Evolutionary conservation across 2,797 vertebrate species (phyloP).

Genomic region (Chrosomus eos): DNA sequence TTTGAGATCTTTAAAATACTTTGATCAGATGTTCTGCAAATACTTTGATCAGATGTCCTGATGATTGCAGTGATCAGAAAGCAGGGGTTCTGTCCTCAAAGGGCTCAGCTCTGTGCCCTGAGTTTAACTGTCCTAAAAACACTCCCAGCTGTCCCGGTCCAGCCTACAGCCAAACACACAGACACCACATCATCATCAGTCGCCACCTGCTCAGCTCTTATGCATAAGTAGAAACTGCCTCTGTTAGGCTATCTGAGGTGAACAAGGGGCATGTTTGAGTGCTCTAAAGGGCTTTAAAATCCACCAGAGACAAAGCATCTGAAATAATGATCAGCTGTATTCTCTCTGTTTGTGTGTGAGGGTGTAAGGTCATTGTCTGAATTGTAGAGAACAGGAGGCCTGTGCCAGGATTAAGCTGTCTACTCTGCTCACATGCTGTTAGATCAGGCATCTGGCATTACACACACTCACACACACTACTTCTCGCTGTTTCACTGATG

Average conservation of each 20-base stretch:
- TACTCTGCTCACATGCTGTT: constrained; percentile 68
- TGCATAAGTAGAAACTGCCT: constrained; percentile 6
- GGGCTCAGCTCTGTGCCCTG: constrained; percentile 32
- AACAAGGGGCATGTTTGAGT: constrained; percentile 25
- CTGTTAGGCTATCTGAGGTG: constrained; percentile 4
- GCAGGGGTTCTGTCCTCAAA: constrained; percentile 1
- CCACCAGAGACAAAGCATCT: constrained; percentile 62
- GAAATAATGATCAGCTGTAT: constrained; percentile 81
- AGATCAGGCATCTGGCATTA: constrained; percentile 71
- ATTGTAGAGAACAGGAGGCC: constrained; percentile 72
- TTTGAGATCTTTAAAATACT: not conserved
- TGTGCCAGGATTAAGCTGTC: constrained; percentile 73
- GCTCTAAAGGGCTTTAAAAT: constrained; percentile 62
- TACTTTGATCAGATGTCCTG: not conserved
- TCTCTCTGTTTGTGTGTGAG: constrained; percentile 64
- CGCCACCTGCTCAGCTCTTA: constrained; percentile 29
- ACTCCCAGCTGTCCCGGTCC: constrained; percentile 51
- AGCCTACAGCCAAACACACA: constrained; percentile 8
- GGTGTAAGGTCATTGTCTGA: constrained; percentile 74
- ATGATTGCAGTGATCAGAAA: constrained; percentile 1
- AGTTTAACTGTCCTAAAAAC: constrained; percentile 56
- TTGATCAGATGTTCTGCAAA: not conserved
- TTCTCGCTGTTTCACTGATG: constrained; percentile 67
- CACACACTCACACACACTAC: constrained; percentile 68
- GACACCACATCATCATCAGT: constrained; percentile 1